Evolutionary conservation across 2,888 invertebrate species (phyloP).

Genomic region (Trypoxylon attenuatum): DNA sequence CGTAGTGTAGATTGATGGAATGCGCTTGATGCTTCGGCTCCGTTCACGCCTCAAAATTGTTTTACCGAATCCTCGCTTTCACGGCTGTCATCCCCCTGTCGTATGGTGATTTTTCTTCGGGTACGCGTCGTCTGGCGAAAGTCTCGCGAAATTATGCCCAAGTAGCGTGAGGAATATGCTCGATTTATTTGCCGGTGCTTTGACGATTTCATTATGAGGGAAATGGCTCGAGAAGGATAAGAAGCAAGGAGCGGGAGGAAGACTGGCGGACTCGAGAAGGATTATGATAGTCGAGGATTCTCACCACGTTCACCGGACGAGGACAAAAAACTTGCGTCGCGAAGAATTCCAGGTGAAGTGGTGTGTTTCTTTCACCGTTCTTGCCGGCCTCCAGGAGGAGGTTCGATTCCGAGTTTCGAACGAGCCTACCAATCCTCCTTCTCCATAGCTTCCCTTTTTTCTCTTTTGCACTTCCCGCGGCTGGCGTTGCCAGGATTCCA

Average conservation of each 20-base stretch:
- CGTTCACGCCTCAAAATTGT: too few species aligned
- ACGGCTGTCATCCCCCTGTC: too few species aligned
- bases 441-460: slow-evolving; percentile 5
- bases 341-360: slow-evolving; percentile 41
- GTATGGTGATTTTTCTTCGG: too few species aligned
- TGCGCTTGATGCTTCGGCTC: too few species aligned
- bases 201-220: neutral
- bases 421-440: slow-evolving; percentile 1
- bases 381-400: slow-evolving; percentile 7
- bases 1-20: too few species aligned
- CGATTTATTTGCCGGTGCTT: too few species aligned
- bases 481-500: slow-evolving; percentile 36
- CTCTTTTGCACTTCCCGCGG: slow-evolving; percentile 14
- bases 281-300: slow-evolving; percentile 29
- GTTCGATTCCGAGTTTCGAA: slow-evolving; percentile 24
- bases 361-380: slow-evolving; percentile 9
- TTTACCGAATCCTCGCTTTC: too few species aligned
- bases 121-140: neutral
- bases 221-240: slow-evolving; percentile 10
- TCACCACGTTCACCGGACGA: slow-evolving; percentile 32
- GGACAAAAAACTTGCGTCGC: slow-evolving; percentile 36
- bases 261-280: neutral
- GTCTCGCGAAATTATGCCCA: neutral
- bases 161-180: neutral
- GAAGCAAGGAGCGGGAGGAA: slow-evolving; percentile 1